Base-by-base conservation (phyloP, 2,888 invertebrate genomes). In the Rhingia campestris region DNA sequence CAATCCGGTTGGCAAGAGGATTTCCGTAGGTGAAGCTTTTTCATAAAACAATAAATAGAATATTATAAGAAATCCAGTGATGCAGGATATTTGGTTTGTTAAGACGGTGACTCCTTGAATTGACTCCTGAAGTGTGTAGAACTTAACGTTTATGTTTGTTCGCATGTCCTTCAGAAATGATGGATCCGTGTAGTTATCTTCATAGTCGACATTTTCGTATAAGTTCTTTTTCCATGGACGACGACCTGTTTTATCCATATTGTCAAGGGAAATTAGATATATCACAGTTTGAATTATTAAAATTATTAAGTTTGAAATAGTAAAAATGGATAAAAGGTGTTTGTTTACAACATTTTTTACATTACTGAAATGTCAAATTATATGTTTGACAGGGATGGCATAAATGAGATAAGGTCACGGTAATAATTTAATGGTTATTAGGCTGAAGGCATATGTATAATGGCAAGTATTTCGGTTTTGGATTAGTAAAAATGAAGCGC, bases 141-240 rank as follows among this genome's bases (percentile, higher is more conserved):
- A 94, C 89, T 95, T 94, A 0, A 96, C 94, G 89, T 96, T 94
- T 10, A 97, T 92, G 91, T 98, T 98, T 88, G 95, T 98, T 74
- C 93, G 94, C 22, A 99, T 89, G 86, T 98, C 97, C 88, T 95
- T 94, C 2, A 99, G 92, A 90, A 99, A 99, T 54, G 96, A 94
- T 32, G 93, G 93, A 89, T 98, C 97, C 0, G 98, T 98, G 89
- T 98, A 97, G 91, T 98, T 98, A 91, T 99, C 99, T 0, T 97
- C 96, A 84, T 96, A 96, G 22, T 94, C 95, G 76, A 96, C 94
- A 88, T 97, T 95, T 90, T 96, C 96, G 89, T 98, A 99, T 14
- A 99, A 92, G 88, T 97, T 96, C 92, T 98, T 98, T 87, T 94
- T 94, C 98, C 98, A 98, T 12, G 88, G 87, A 47, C 87, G 87